Evolutionary conservation across 2,113 vertebrate genomes (phyloP).

Genomic region (Salvelinus fontinalis): DNA sequence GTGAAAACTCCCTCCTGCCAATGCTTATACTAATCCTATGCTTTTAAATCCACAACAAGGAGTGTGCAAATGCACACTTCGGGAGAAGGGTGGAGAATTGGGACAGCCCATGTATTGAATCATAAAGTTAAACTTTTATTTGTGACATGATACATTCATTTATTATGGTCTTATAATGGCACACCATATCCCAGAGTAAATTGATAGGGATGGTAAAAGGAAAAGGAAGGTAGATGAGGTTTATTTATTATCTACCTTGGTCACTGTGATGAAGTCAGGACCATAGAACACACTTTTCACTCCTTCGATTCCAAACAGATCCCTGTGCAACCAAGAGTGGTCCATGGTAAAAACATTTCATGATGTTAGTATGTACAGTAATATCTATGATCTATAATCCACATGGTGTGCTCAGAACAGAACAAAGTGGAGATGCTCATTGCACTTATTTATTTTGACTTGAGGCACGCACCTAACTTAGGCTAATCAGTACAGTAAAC

Average conservation of each 20-base stretch:
- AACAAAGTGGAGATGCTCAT: slow-evolving; percentile 8
- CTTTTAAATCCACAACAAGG: too few relatives aligned
- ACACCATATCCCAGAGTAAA: too few relatives aligned
- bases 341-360: background rate
- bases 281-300: slow-evolving; percentile 82
- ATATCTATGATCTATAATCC: background rate
- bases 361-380: background rate
- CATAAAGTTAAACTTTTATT: too few relatives aligned
- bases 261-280: slow-evolving; percentile 81
- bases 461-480: background rate
- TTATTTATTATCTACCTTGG: slow-evolving; percentile 66
- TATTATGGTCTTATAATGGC: too few relatives aligned
- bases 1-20: too few relatives aligned
- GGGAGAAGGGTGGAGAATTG: background rate
- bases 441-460: background rate
- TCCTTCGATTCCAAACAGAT: slow-evolving; percentile 80
- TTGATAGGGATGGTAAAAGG: background rate
- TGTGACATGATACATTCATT: too few relatives aligned
- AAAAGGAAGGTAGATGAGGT: background rate
- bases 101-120: background rate
- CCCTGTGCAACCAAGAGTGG: slow-evolving; percentile 54
- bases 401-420: background rate
- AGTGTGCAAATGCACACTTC: too few relatives aligned
- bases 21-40: too few relatives aligned
- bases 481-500: background rate